Base-by-base conservation (phyloP, 2,888 invertebrate genomes). In the Notodonta dromedarius region DNA sequence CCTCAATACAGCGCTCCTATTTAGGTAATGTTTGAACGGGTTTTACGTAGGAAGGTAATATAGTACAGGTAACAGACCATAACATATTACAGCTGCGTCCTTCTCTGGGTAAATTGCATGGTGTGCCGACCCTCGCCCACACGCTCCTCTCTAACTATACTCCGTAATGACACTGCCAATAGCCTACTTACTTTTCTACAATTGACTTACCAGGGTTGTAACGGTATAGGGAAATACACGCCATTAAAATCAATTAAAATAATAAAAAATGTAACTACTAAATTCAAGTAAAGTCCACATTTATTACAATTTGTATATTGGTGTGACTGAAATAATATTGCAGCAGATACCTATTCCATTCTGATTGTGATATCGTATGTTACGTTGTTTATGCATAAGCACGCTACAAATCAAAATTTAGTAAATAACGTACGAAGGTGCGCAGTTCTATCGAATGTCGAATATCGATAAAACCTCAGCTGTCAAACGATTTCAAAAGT, bases 31-130 rank as follows among this genome's bases (percentile, higher is more conserved):
- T 61, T 59, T 62, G 44, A 59, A 32, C 52, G 54, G 58, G 64
- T 64, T 61, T 67, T 51, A 60, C 65, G 65, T 69, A 69, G 57
- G 66, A 61, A 61, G 65, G 64, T 56, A 56, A 35, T 42, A 44
- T 51, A 70, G 73, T 71, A 73, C 69, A 63, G 61, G 71, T 75
- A 77, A 79, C 78, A 70, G 76, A 72, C 76, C 77, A 74, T 79
- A 78, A 77, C 76, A 77, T 82, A 80, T 73, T 32, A 32, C 32
- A 2, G 35, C 35, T 79, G 76, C 76, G 74, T 74, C 71, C 74
- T 82, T 73, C 72, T 64, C 71, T 69, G 66, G 78, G 80, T 82
- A 85, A 84, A 86, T 86, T 83, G 85, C 80, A 81, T 74, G 77
- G 80, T 77, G 69, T 63, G 62, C 59, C 67, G 71, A 79, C 76